Base-by-base conservation (phyloP, 2,888 invertebrate genomes). In the Oscheius myriophilus region DNA sequence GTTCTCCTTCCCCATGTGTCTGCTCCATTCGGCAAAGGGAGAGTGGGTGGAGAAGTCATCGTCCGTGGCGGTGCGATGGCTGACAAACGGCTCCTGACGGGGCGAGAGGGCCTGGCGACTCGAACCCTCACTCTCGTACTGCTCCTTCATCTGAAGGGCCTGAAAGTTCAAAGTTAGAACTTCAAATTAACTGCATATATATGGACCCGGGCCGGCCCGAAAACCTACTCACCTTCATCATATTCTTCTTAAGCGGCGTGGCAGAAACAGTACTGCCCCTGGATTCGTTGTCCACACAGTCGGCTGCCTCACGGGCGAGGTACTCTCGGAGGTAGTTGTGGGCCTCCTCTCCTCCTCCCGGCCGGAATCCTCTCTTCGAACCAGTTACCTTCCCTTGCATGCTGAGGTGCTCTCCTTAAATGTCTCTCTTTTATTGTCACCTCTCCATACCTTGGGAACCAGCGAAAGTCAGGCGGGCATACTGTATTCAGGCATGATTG, bases 1-100 rank as follows among this genome's bases (percentile, higher is more conserved):
- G 26, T 63, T 63, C 23, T 63, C 63, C 41, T 63, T 63, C 9
- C 63, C 63, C n/a, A 63, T 41, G 0, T 39, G 52, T 23, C 39
- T 51, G 25, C 21, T 63, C 65, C 65, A 65, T 23, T 65, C 26
- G 9, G 54, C 26, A 33, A 21, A 55, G 46, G 65, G 65, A 23
- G 65, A 65, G 46, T 65, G 55, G 0, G 21, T 11, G 6, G 65
- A 54, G 43, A 54, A 49, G 16, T 65, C 54, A 23, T 55, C 55
- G 14, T 65, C 65, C 16, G 61, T n/a, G n/a, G n/a, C 49, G 21
- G 42, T 26, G 3, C 45, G 43, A 12, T 45, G 23, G n/a, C 23
- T n/a, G 7, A 26, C n/a, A 49, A 62, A 25, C 0, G 42, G 23
- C n/a, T 51, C 26, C 18, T 62, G 62, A 1, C 33, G 49, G 11